phyloP scores from a whole-genome alignment of 1,140 invertebrate genomes.

The Bombus picipes region DNA sequence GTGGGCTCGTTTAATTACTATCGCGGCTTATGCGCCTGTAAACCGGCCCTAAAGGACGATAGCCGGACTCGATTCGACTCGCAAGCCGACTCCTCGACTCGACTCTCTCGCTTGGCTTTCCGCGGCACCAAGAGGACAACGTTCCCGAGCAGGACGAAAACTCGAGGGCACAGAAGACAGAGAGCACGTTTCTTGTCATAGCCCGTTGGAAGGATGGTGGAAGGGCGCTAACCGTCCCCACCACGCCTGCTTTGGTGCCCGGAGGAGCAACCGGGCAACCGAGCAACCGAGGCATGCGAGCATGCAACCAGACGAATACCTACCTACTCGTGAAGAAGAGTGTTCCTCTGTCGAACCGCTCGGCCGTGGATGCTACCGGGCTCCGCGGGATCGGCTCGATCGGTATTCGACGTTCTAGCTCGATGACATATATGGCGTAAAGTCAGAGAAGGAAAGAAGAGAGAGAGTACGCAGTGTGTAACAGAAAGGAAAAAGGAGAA shows the following conservation, averaged over 20 bases:
- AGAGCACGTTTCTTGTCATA: conserved; percentile 65
- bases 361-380: conserved; percentile 56
- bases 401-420: conserved; percentile 59
- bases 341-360: conserved; percentile 53
- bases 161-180: conserved; percentile 39
- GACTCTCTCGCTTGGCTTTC: not conserved
- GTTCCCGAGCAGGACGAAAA: conserved; percentile 57
- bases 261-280: not conserved
- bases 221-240: conserved; percentile 59
- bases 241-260: not conserved
- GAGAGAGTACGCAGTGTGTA: not conserved
- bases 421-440: conserved; percentile 65
- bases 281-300: conserved; percentile 47
- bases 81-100: not conserved
- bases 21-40: conserved; percentile 55
- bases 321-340: conserved; percentile 11
- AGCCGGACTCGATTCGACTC: conserved; percentile 3
- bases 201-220: conserved; percentile 54
- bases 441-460: not conserved
- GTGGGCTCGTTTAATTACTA: conserved; percentile 60
- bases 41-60: conserved; percentile 54
- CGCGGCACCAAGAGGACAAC: conserved; percentile 35
- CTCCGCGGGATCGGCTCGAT: conserved; percentile 60
- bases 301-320: conserved; percentile 46
- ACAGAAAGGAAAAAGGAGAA: not conserved